Base-by-base conservation (phyloP, 2,888 invertebrate genomes). In the Parnassius smintheus region DNA sequence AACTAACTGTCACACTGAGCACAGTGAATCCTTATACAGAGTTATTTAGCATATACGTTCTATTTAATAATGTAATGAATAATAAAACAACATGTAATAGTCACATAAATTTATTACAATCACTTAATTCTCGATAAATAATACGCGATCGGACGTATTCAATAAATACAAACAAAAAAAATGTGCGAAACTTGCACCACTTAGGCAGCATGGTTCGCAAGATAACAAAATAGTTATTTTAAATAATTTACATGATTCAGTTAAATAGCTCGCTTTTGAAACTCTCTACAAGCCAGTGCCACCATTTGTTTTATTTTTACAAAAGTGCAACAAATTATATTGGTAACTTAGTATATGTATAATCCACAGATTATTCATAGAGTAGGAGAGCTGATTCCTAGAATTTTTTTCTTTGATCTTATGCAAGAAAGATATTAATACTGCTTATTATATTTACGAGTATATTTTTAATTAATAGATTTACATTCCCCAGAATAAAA, bases 81-180 rank as follows among this genome's bases (percentile, higher is more conserved):
- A 66, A 66, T 62, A 41, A 61, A 66, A 67, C 62, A 65, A 65
- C 61, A 65, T 58, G 55, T 57, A 61, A 59, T 61, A 64, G 61
- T 69, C 65, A 68, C 66, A 71, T 57, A 57, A 66, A 73, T 72
- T 74, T 72, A 73, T 73, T 75, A 80, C 79, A 82, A 81, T 77
- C 74, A 80, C 83, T 83, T 83, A 84, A 70, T 75, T 85, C 80
- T 80, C 77, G 79, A 83, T 83, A 85, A 86, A 85, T 85, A 86
- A 83, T 85, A 85, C 81, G 83, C 72, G 56, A 61, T 61, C 69
- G 76, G 73, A 77, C 75, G 74, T 73, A 72, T 70, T 69, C 68
- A 75, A 78, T 77, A 78, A 78, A 78, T 79, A 80, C 72, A 75
- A 71, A 75, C 71, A 68, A 68, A 59, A 64, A 66, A 66, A 67